Percentiles rank a stretch among this genome's conserved stretches.
Conservation (phyloP, 2,888 invertebrate genomes). For the Lithophane semibrunnea region DNA sequence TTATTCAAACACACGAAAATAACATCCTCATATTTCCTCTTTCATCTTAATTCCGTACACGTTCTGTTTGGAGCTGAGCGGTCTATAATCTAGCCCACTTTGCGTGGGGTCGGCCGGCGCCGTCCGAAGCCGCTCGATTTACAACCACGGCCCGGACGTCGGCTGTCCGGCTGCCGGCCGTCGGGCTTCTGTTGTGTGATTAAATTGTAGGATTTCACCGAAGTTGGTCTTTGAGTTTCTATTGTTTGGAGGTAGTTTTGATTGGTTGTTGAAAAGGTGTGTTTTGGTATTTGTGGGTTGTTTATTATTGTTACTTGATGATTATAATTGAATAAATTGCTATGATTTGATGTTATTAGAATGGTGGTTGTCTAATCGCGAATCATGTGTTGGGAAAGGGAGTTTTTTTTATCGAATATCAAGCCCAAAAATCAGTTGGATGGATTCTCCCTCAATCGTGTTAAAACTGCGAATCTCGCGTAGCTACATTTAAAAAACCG, state of each 20-base stretch:
- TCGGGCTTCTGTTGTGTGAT: slow-evolving; percentile 47
- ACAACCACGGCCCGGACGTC: slow-evolving; percentile 33
- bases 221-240: slow-evolving; percentile 21
- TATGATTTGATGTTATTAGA: no score
- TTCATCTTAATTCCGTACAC: slow-evolving; percentile 42
- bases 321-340: background rate
- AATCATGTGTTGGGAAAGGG: background rate
- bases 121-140: slow-evolving; percentile 35
- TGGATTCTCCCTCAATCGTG: background rate
- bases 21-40: slow-evolving; percentile 32
- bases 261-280: slow-evolving; percentile 27
- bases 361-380: background rate
- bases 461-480: background rate
- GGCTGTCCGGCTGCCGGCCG: slow-evolving; percentile 8
- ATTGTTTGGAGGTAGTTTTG: slow-evolving; percentile 46
- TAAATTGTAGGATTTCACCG: slow-evolving; percentile 53
- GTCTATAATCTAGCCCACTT: slow-evolving; percentile 58
- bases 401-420: background rate
- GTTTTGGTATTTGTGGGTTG: slow-evolving; percentile 1
- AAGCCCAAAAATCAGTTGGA: slow-evolving; percentile 11
- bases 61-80: slow-evolving; percentile 33
- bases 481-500: background rate
- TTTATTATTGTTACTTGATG: background rate
- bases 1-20: slow-evolving; percentile 34
- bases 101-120: slow-evolving; percentile 3